Evolutionary conservation across 2,797 vertebrate species (phyloP), one percentile per base, ranked within the genome.

Genomic region (Threskiornis aethiopicus): DNA sequence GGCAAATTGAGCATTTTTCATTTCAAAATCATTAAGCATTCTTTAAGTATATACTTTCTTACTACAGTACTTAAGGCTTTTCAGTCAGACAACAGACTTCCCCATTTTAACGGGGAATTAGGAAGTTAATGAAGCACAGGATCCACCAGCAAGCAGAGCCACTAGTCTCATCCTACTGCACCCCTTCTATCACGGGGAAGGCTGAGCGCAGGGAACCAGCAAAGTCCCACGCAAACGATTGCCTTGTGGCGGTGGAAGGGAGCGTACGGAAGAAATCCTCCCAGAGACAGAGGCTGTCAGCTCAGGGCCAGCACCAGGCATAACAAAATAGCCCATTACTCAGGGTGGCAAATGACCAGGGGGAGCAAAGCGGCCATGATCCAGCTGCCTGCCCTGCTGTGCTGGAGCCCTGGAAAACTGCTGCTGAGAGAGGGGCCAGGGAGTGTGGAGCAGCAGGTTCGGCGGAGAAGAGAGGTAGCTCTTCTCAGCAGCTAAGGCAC

Each of bases 1-100:
- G 44, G 66, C 61, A 87, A 85, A 84, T 9, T 24, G 39, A 80
- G 71, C 51, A 67, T 72, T 81, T 96, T 94, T 89, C 39, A 70
- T 86, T 76, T 70, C 62, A 77, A 95, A 90, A 92, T 80, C 66
- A 77, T 69, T 39, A 62, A 20, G 33, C 35, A 24, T 76, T 46
- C 51, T 66, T 69, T 84, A 78, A 67, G 21, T 29, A 52, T 16
- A 29, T 21, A 35, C 28, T 65, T 87, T 39, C 70, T 52, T 52
- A 25, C n/a, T 76, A 41, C 22, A 72, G 35, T 41, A 76, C 61
- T 69, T 77, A 17, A 64, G 39, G 42, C 65, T 79, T 76, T 59
- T 35, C 80, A 69, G 51, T 37, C 62, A 87, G 73, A 58, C 65
- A 69, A 52, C 7, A 44, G 22, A 33, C 11, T 33, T 86, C 25